These are phyloP conservation scores for Dendrophyllia cribrosa DNA, from an alignment of 64 coral and sea anemone species.

Conservation along the genomic window DNA sequence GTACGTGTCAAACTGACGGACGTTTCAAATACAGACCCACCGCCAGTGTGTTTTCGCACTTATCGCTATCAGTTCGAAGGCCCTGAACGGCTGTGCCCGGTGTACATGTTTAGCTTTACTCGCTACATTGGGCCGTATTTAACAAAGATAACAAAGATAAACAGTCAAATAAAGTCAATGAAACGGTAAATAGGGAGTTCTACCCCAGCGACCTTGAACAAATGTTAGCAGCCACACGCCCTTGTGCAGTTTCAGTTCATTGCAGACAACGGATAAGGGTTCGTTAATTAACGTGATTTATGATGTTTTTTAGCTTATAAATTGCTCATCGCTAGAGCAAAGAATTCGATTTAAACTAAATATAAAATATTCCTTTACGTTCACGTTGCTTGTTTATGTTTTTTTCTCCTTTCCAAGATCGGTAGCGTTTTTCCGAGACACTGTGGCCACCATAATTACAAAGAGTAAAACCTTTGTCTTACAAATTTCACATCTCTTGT, in stretches of 20 bases:
- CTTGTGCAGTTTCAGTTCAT: background rate
- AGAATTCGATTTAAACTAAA: background rate
- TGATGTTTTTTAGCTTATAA: background rate
- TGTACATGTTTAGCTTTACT: background rate
- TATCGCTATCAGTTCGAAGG: too few species aligned
- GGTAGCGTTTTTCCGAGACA: background rate
- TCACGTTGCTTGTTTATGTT: slow-evolving; percentile 21
- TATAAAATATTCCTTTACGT: background rate
- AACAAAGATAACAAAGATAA: background rate
- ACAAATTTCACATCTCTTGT: slow-evolving; percentile 29
- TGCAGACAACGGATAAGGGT: background rate
- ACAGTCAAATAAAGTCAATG: slow-evolving; percentile 48
- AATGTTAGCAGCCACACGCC: background rate
- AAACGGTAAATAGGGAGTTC: slow-evolving; percentile 44
- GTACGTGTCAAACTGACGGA: background rate
- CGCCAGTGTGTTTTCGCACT: too few species aligned
- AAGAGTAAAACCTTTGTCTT: slow-evolving; percentile 33
- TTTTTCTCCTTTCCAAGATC: slow-evolving; percentile 27
- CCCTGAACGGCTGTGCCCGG: background rate
- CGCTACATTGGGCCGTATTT: background rate
- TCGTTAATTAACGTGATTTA: background rate
- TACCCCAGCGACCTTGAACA: background rate
- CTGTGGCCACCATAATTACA: background rate
- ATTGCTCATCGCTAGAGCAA: background rate
- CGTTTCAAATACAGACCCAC: too few species aligned